Conservation (phyloP, 2,888 invertebrate genomes). For the Lepidocyrtinus sp. region DNA sequence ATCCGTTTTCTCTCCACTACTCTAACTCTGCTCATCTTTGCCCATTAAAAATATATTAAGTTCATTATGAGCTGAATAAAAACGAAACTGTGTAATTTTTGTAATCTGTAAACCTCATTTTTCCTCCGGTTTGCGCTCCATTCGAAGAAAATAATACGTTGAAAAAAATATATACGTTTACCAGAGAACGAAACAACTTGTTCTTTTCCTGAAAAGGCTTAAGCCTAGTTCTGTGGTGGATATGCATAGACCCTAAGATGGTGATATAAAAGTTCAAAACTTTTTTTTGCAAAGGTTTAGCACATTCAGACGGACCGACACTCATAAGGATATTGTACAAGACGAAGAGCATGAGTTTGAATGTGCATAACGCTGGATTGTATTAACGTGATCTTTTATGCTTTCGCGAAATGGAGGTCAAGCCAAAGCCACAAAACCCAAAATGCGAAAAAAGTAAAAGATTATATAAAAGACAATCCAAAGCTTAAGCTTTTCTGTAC, state of each 20-base stretch:
- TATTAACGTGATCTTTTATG: neutral
- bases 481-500: neutral
- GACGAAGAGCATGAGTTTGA: conserved; percentile 18
- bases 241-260: no score
- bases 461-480: neutral
- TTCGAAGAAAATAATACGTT: no score
- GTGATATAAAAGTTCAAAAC: neutral
- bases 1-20: neutral
- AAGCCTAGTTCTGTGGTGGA: no score
- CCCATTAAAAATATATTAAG: conserved; percentile 18
- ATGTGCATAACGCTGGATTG: neutral
- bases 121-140: no score
- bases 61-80: neutral
- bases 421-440: neutral
- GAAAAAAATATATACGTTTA: no score
- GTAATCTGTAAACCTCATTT: conserved; percentile 15
- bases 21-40: neutral
- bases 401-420: neutral
- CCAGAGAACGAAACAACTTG: no score
- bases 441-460: neutral
- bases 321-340: conserved; percentile 44
- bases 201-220: no score
- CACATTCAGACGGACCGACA: conserved; percentile 46
- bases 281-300: conserved; percentile 57
- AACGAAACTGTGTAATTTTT: conserved; percentile 1